Evolutionary conservation across 2,797 vertebrate genomes (phyloP), one percentile per base, ranked within the genome.

Genomic region (Sebastes cheni): DNA sequence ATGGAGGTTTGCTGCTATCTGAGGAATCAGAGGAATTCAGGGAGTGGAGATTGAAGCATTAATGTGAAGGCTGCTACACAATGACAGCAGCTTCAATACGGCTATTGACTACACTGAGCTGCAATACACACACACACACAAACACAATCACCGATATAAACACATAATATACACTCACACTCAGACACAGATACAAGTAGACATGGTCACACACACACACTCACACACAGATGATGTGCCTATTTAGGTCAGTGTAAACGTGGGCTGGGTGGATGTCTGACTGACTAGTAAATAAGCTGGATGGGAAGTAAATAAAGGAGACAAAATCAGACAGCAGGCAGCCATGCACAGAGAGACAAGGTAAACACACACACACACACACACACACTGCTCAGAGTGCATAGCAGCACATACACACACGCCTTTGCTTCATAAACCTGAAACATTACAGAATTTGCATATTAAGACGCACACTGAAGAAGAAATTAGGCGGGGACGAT

Each of bases 191-290:
- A 74, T 54, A 64, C 56, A 46, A 71, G 82, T 10, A 67, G 27
- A 77, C 39, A 60, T 4, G 62, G 72, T 72, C 65, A 77, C 55
- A 55, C 64, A 29, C 25, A 65, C 68, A 77, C 55, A 18, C 64
- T 11, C 22, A 39, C 64, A 34, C 39, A 72, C 3, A 67, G 54
- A 84, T 79, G 77, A 81, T 68, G 54, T 75, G 73, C 70, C 67
- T 84, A 86, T 91, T 89, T 82, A 88, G 90, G 89, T 91, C 91
- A 91, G 72, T 79, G 84, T 86, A 84, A 89, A 91, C 30, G 79
- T 82, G 78, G 70, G 68, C 72, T 65, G 78, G 80, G 75, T 82
- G 81, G 79, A 88, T 89, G 85, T 87, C 88, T 87, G 86, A 82
- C 86, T 87, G 86, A 90, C 84, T 84, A 55, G 85, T 86, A 89